These are phyloP conservation scores for Incurvaria masculella DNA, from an alignment of 2,888 invertebrate species.

Conservation along the genomic window DNA sequence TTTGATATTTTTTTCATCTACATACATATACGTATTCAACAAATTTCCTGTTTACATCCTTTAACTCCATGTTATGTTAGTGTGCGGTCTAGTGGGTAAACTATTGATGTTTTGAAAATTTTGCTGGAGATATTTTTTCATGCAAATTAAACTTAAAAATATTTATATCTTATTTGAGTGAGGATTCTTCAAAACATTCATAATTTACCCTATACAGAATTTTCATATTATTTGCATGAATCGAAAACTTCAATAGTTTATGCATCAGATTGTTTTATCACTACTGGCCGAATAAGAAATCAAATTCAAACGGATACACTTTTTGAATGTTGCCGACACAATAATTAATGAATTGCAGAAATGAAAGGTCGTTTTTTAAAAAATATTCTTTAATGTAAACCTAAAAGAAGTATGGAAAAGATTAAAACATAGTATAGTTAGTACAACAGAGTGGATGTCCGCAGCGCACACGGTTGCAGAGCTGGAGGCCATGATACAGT, in stretches of 20 bases:
- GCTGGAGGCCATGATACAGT: constrained; percentile 86
- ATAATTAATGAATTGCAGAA: too few relatives aligned
- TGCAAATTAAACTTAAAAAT: constrained; percentile 10
- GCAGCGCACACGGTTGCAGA: constrained; percentile 86
- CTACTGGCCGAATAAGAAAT: constrained; percentile 15
- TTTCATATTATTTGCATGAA: constrained; percentile 44
- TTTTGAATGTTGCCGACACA: too few relatives aligned
- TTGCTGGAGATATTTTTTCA: background rate
- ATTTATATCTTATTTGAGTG: constrained; percentile 16
- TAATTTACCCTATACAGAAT: constrained; percentile 52
- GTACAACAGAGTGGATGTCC: too few relatives aligned
- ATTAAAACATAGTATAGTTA: too few relatives aligned
- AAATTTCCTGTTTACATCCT: too few relatives aligned
- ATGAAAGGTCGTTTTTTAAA: too few relatives aligned
- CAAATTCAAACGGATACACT: too few relatives aligned
- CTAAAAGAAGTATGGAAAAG: too few relatives aligned
- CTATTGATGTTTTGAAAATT: constrained; percentile 54
- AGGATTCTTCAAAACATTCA: constrained; percentile 46
- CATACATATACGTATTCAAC: too few relatives aligned
- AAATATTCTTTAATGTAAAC: too few relatives aligned
- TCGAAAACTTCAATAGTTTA: constrained; percentile 61
- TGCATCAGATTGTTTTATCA: constrained; percentile 60
- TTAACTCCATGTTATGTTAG: too few relatives aligned
- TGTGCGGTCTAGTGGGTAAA: constrained; percentile 41
- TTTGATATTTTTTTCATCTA: too few relatives aligned